phyloP scores from a whole-genome alignment of 1,140 invertebrate species.

The Epicauta chinensis region DNA sequence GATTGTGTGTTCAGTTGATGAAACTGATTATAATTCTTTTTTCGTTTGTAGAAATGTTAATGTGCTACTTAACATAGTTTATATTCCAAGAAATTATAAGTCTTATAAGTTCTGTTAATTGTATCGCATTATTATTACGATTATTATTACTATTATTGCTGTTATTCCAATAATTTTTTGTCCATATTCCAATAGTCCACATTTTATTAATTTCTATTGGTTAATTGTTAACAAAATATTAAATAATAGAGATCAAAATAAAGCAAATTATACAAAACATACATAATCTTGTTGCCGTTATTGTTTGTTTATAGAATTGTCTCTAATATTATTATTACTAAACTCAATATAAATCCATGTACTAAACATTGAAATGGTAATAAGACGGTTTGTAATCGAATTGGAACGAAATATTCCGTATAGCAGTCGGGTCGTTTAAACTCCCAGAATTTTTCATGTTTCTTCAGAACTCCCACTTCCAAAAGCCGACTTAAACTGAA shows the following conservation, averaged over 20 bases:
- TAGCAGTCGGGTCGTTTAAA: background rate
- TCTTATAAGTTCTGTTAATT: conserved; percentile 22
- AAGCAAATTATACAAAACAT: conserved; percentile 18
- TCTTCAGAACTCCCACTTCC: background rate
- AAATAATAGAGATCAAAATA: conserved; percentile 29
- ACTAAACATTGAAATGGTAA: background rate
- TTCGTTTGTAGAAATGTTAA: conserved; percentile 24
- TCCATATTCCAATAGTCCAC: conserved; percentile 17
- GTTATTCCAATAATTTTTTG: conserved; percentile 28
- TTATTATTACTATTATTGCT: conserved; percentile 27
- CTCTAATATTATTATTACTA: conserved; percentile 34
- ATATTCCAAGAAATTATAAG: conserved; percentile 7
- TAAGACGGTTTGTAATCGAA: background rate
- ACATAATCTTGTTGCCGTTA: conserved; percentile 1
- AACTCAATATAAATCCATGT: background rate
- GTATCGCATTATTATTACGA: conserved; percentile 10
- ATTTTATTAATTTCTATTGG: conserved; percentile 23
- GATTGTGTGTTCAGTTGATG: no score
- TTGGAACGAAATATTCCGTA: background rate
- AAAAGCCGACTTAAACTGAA: background rate
- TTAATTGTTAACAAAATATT: conserved; percentile 33
- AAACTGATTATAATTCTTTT: conserved; percentile 1
- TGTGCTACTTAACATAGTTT: conserved; percentile 26
- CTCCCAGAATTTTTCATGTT: background rate
- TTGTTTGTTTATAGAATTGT: conserved; percentile 42